These are phyloP conservation scores for Poeciliopsis retropinna DNA, from an alignment of 2,113 vertebrate species.

Conservation along the genomic window DNA sequence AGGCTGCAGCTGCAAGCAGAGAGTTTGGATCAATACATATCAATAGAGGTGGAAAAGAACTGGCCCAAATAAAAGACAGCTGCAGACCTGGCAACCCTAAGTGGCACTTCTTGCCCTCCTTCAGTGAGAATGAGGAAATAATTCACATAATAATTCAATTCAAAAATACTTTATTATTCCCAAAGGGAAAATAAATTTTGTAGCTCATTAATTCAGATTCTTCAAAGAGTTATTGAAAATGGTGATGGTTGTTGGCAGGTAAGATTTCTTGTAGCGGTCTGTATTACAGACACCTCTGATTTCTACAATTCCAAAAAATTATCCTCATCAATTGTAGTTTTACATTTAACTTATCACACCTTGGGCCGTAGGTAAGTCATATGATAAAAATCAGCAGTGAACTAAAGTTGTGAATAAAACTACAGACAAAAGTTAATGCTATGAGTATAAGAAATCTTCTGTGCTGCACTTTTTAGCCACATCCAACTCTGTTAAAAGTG, in stretches of 20 bases:
- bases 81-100: conserved; percentile 18
- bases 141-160: background rate
- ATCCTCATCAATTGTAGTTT: conserved; percentile 13
- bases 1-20: conserved; percentile 48
- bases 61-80: conserved; percentile 50
- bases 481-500: background rate
- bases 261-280: too few relatives aligned
- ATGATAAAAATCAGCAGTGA: conserved; percentile 13
- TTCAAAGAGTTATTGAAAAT: too few relatives aligned
- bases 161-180: too few relatives aligned
- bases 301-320: background rate
- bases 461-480: background rate
- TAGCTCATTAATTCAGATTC: too few relatives aligned
- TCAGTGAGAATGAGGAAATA: conserved; percentile 3
- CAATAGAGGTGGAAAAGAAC: conserved; percentile 58
- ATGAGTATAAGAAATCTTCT: background rate
- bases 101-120: conserved; percentile 1
- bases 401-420: conserved; percentile 33
- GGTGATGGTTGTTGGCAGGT: too few relatives aligned
- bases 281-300: too few relatives aligned
- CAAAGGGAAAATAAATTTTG: too few relatives aligned
- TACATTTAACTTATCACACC: background rate
- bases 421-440: conserved; percentile 18
- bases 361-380: background rate
- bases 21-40: conserved; percentile 61